Base-by-base conservation (phyloP, 2,113 vertebrate genomes). In the Erythrolamprus reginae region DNA sequence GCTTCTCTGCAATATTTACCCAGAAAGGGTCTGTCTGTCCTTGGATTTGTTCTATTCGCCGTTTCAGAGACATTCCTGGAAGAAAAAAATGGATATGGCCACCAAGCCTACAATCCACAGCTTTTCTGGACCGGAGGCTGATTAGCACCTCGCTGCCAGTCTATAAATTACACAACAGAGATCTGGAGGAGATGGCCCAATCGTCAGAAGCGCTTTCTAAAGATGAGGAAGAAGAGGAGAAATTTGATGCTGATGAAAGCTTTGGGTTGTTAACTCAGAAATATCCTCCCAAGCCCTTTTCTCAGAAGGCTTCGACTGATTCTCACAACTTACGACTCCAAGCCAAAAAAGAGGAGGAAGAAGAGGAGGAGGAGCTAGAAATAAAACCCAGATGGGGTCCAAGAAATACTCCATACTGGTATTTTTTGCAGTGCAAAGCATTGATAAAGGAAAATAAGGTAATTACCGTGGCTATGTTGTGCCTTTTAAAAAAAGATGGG, bases 371-470 rank as follows among this genome's bases (percentile, higher is more conserved):
- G 0, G 93, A 93, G 3, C 8, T 4, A 0, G 93, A 95, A 50
- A 82, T 89, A 17, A 94, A 82, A 21, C 91, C 52, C 6, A 95
- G 95, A 23, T 92, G 17, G 0, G 93, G 95, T 0, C 96, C 48
- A 2, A 97, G 55, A 91, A 98, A 99, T 93, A 99, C 97, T 0
- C 95, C 97, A 0, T 98, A 98, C 92, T 99, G 99, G 99, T 99
- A 99, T 95, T 98, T 99, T 94, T 84, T 99, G 33, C 97, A 93
- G 88, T 99, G 99, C 95, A 99, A 98, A 93, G 97, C 94, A 2
- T 97, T 99, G 89, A 98, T 99, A 77, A 98, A 96, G 90, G 93
- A 97, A 0, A 96, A 98, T n/a, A 98, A 98, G 97, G 99, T 99
- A 51, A 88, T 96, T 65, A 21, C 8, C 13, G 38, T 19, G 0